A percentile compares a stretch with the other conserved stretches of the same genome.
phyloP scores from a whole-genome alignment of 2,888 invertebrate genomes.

The Sarcophaga carnaria region DNA sequence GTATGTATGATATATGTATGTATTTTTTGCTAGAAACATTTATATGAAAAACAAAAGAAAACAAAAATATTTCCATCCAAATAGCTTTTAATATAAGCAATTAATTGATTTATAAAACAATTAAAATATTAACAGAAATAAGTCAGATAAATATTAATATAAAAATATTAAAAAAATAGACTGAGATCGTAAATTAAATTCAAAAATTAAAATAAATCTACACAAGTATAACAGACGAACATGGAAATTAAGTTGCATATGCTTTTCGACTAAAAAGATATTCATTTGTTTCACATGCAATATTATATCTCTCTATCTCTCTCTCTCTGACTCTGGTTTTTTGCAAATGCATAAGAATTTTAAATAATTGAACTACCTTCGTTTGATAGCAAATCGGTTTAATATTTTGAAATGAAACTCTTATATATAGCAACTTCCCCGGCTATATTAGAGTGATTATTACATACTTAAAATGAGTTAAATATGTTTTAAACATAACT shows the following conservation, averaged over 20 bases:
- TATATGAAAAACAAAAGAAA: conserved; percentile 62
- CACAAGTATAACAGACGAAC: conserved; percentile 36
- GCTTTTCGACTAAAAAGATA: not conserved
- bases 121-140: conserved; percentile 72
- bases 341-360: too few species aligned
- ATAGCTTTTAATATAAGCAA: conserved; percentile 70
- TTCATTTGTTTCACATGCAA: too few species aligned
- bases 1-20: conserved; percentile 45
- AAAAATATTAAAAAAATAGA: conserved; percentile 69
- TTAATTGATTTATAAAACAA: conserved; percentile 68
- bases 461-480: not conserved
- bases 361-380: too few species aligned
- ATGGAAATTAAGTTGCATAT: conserved; percentile 32
- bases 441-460: conserved; percentile 79
- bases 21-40: conserved; percentile 69
- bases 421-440: conserved; percentile 81
- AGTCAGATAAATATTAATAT: conserved; percentile 70
- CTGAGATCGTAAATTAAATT: conserved; percentile 64
- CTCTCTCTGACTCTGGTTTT: too few species aligned
- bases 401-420: conserved; percentile 71
- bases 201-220: conserved; percentile 54
- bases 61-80: conserved; percentile 69
- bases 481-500: too few species aligned
- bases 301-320: too few species aligned
- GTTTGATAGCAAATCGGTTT: not conserved